Evolutionary conservation across 2,797 vertebrate species (phyloP).

Genomic region (Aeoliscus strigatus): DNA sequence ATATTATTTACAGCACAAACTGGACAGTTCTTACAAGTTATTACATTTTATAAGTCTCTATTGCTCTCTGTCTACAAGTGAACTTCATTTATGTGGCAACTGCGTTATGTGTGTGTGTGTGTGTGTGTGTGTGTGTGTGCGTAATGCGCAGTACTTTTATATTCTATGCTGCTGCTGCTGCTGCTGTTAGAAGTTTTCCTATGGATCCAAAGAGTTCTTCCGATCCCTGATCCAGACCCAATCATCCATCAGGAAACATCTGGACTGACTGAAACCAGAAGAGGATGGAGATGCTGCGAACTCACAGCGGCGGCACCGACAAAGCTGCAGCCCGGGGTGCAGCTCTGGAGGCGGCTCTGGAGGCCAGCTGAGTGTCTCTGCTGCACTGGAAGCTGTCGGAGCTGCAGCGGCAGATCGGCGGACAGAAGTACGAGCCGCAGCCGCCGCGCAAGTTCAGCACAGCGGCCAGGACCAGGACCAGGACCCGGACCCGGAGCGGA

Average conservation of each 20-base stretch:
- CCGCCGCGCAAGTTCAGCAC: constrained; percentile 39
- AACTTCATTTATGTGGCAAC: too few relatives aligned
- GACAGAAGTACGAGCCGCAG: constrained; percentile 62
- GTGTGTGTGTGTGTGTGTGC: too few relatives aligned
- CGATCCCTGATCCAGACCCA: too few relatives aligned
- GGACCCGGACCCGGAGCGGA: constrained; percentile 48
- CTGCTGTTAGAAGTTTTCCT: too few relatives aligned
- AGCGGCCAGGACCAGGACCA: constrained; percentile 43
- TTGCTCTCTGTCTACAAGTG: too few relatives aligned
- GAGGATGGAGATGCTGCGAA: constrained; percentile 8
- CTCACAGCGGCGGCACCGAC: constrained; percentile 52
- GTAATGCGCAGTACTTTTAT: too few relatives aligned
- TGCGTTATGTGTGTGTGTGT: too few relatives aligned
- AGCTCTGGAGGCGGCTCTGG: too few relatives aligned
- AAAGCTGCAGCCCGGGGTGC: background rate
- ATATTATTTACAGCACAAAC: background rate
- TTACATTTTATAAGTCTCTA: background rate
- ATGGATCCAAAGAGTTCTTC: too few relatives aligned
- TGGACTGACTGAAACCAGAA: background rate
- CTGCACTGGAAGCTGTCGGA: constrained; percentile 61
- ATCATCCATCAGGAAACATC: too few relatives aligned
- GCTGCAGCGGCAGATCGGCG: constrained; percentile 68
- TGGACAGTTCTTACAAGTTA: background rate
- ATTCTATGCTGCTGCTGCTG: too few relatives aligned
- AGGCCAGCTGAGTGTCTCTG: constrained; percentile 64